phyloP scores from a whole-genome alignment of 2,888 invertebrate genomes.

The Phorcus lineatus region DNA sequence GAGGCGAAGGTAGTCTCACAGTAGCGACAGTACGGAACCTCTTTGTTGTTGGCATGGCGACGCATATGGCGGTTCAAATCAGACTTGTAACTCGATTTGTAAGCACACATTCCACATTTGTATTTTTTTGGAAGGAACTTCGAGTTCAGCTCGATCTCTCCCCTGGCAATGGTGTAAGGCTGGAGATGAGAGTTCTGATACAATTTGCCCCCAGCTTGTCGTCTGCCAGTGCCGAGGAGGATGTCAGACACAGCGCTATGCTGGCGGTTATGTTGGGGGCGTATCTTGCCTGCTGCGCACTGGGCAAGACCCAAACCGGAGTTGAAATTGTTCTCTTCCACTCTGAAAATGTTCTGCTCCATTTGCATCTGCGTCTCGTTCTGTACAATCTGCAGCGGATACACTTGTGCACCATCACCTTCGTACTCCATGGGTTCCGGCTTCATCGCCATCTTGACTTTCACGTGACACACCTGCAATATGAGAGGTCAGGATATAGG shows the following conservation, averaged over 20 bases:
- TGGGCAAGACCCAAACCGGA: neutral
- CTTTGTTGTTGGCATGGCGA: constrained; percentile 37
- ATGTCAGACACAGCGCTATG: constrained; percentile 16
- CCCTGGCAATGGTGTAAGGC: constrained; percentile 32
- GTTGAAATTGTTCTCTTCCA: neutral
- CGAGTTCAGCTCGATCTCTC: constrained; percentile 34
- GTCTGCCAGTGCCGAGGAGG: neutral
- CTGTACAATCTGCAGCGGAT: neutral
- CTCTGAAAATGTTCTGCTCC: neutral
- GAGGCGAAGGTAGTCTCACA: neutral
- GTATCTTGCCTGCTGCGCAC: neutral
- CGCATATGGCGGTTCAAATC: constrained; percentile 49
- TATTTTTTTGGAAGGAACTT: constrained; percentile 46
- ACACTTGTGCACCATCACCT: neutral
- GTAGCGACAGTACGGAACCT: constrained; percentile 4
- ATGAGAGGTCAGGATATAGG: no score
- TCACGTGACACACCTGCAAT: neutral
- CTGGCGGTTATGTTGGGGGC: neutral
- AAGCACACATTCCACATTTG: constrained; percentile 49
- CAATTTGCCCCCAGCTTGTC: neutral
- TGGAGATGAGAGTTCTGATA: constrained; percentile 25
- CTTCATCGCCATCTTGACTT: constrained; percentile 29
- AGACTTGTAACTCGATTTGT: constrained; percentile 51
- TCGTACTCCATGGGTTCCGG: constrained; percentile 27
- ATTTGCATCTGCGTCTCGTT: neutral